Conservation (phyloP, 2,113 vertebrate genomes). For the Anas platyrhynchos region DNA sequence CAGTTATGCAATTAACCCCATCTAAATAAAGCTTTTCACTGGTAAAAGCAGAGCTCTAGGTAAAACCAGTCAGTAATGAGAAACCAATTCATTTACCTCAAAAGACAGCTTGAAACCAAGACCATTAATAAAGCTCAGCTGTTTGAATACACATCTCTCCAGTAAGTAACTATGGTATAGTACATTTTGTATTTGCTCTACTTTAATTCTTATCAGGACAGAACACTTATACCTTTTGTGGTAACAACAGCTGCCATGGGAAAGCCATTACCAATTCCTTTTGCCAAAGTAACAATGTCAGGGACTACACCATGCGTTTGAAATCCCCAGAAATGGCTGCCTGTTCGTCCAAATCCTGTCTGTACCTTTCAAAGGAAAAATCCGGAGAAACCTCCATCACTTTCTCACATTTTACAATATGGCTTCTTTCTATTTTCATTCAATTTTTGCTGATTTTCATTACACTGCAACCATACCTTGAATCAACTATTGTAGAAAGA, state of each 20-base stretch:
- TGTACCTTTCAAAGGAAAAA: conserved; percentile 85
- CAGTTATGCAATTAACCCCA: background rate
- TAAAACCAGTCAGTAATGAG: background rate
- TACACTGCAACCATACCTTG: background rate
- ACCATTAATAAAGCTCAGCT: background rate
- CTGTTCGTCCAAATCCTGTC: conserved; percentile 91
- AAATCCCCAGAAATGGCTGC: conserved; percentile 96
- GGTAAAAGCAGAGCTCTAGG: background rate
- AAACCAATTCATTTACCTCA: background rate
- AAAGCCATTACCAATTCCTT: conserved; percentile 96
- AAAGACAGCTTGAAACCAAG: background rate
- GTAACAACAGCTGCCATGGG: conserved; percentile 95
- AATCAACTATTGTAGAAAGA: background rate
- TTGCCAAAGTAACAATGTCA: conserved; percentile 94
- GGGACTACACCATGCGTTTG: conserved; percentile 88
- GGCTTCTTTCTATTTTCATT: background rate
- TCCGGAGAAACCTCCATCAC: background rate
- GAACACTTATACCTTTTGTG: conserved; percentile 80
- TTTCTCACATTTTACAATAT: background rate
- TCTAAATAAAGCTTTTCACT: background rate
- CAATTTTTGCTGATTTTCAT: background rate
- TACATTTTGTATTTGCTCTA: background rate
- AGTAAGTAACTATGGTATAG: background rate
- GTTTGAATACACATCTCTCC: background rate
- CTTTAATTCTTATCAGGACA: background rate